Percentiles rank a stretch among this genome's conserved stretches.
phyloP scores from a whole-genome alignment of 2,797 vertebrate species.

The Hapalemur alaotrensis region DNA sequence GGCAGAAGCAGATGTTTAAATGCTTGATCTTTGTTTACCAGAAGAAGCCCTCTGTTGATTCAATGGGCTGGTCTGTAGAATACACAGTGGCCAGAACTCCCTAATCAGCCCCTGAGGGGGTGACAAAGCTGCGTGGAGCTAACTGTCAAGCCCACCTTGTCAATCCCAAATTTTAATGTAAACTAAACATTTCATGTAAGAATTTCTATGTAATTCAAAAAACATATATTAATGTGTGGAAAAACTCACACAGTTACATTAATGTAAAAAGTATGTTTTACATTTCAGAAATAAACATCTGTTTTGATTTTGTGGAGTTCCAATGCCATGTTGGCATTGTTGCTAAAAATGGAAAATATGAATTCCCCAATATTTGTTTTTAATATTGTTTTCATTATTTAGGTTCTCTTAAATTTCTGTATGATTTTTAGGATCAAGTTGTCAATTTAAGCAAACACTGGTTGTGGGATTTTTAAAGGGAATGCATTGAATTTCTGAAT shows the following conservation, averaged over 20 bases:
- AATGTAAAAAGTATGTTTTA: background rate
- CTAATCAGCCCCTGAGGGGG: no score
- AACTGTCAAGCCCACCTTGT: no score
- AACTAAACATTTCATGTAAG: background rate
- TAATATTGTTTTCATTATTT: background rate
- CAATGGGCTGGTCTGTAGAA: no score
- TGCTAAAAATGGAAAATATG: background rate
- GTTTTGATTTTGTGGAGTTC: background rate
- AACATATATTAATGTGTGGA: background rate
- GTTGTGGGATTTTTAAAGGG: background rate
- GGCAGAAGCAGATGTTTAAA: no score
- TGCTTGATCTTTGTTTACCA: no score
- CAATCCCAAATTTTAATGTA: background rate
- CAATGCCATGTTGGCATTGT: background rate
- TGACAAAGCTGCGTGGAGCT: no score
- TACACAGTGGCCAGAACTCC: no score
- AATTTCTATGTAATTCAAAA: background rate
- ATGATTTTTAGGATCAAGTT: background rate
- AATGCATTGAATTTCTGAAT: background rate
- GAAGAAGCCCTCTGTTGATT: no score
- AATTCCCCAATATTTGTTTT: background rate
- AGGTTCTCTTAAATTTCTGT: background rate
- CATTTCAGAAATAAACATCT: background rate
- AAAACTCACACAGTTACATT: background rate
- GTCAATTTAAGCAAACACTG: background rate